Percentiles rank a stretch among this genome's conserved stretches.
Evolutionary conservation across 2,888 invertebrate genomes (phyloP).

Genomic region (Lagria hirta): DNA sequence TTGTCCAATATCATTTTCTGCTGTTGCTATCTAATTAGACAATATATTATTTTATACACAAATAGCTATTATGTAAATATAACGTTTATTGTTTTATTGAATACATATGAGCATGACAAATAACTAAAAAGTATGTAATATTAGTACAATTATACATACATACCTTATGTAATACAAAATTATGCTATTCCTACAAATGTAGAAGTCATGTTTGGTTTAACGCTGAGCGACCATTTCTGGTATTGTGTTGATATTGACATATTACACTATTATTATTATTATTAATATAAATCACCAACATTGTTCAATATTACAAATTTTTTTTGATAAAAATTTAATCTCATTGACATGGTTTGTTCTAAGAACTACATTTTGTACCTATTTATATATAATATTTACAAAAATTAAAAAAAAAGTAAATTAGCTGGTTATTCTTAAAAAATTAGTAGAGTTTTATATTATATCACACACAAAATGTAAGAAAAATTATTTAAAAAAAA

Average conservation of each 20-base stretch:
- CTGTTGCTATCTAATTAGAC: too few relatives aligned
- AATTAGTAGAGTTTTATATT: constrained; percentile 29
- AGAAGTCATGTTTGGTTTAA: constrained; percentile 37
- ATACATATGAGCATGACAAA: constrained; percentile 41
- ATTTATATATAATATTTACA: constrained; percentile 39
- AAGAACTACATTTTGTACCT: constrained; percentile 41
- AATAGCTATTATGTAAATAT: constrained; percentile 38
- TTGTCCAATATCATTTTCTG: too few relatives aligned
- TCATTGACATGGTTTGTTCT: constrained; percentile 39
- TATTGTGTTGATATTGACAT: constrained; percentile 23
- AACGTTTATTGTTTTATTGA: constrained; percentile 43
- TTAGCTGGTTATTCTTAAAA: constrained; percentile 26
- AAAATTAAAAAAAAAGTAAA: constrained; percentile 26
- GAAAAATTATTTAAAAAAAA: too few relatives aligned
- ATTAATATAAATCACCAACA: constrained; percentile 17
- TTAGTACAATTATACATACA: constrained; percentile 43
- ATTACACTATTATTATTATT: constrained; percentile 16
- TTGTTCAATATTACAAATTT: constrained; percentile 28
- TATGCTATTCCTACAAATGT: constrained; percentile 31
- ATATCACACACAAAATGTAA: constrained; percentile 37
- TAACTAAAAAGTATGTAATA: constrained; percentile 36
- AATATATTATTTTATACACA: too few relatives aligned
- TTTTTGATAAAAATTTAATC: constrained; percentile 37
- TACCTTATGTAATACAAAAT: constrained; percentile 39
- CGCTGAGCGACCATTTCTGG: constrained; percentile 30